phyloP scores from a whole-genome alignment of 2,888 invertebrate species.

The Megamerina dolium region DNA sequence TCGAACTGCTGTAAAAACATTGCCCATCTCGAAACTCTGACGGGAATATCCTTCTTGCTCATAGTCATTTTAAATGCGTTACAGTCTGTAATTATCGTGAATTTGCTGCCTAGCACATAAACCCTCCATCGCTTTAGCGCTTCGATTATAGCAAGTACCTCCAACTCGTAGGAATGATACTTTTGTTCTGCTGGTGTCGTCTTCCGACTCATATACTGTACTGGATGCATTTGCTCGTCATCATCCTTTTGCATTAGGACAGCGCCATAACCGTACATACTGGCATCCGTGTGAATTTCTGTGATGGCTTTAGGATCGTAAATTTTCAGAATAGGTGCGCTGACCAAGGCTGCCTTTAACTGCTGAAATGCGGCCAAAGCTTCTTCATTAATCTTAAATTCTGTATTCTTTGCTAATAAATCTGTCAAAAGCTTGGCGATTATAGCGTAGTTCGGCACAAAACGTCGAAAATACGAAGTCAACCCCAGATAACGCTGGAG shows the following conservation, averaged over 20 bases:
- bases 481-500: slow-evolving; percentile 20
- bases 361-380: slow-evolving; percentile 8
- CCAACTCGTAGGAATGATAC: slow-evolving; percentile 26
- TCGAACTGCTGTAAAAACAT: slow-evolving; percentile 18
- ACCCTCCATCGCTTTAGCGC: slow-evolving; percentile 26
- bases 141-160: slow-evolving; percentile 26
- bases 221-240: slow-evolving; percentile 15
- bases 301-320: neutral
- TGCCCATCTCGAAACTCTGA: slow-evolving; percentile 16
- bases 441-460: slow-evolving; percentile 18
- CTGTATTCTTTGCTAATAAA: slow-evolving; percentile 9
- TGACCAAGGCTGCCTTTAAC: slow-evolving; percentile 6
- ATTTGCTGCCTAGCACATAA: slow-evolving; percentile 10
- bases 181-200: slow-evolving; percentile 1
- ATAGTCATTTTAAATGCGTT: slow-evolving; percentile 20
- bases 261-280: slow-evolving; percentile 14
- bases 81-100: slow-evolving; percentile 21
- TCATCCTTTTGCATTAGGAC: slow-evolving; percentile 17
- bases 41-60: slow-evolving; percentile 16
- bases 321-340: slow-evolving; percentile 21
- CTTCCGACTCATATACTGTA: slow-evolving; percentile 2
- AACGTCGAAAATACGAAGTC: slow-evolving; percentile 18
- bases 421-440: slow-evolving; percentile 37
- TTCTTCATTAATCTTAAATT: slow-evolving; percentile 11
- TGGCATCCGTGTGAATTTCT: slow-evolving; percentile 10